These are phyloP conservation scores for Acleris sparsana DNA, from an alignment of 2,888 invertebrate genomes.

Conservation along the genomic window DNA sequence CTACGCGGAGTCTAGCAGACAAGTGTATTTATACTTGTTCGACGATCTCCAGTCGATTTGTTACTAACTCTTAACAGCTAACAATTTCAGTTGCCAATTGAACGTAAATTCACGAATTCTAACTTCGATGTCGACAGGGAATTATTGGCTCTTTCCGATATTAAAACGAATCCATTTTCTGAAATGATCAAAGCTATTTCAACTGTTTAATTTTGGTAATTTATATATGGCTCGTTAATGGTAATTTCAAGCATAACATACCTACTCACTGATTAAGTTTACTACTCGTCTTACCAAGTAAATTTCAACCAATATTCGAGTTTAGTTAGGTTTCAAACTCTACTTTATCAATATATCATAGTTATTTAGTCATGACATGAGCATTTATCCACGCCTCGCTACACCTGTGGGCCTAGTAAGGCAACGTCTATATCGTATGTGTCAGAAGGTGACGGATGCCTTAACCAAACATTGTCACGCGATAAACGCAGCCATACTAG, in stretches of 20 bases:
- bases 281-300: neutral
- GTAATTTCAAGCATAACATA: conserved; percentile 7
- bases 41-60: conserved; percentile 15
- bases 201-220: conserved; percentile 31
- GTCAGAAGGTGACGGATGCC: too few relatives aligned
- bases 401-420: too few relatives aligned
- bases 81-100: conserved; percentile 17
- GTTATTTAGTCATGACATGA: neutral
- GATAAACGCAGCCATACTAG: too few relatives aligned
- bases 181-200: conserved; percentile 50
- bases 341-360: too few relatives aligned
- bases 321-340: too few relatives aligned
- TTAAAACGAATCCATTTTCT: conserved; percentile 24
- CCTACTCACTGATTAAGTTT: conserved; percentile 3
- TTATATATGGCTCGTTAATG: conserved; percentile 12
- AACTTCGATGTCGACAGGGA: conserved; percentile 24
- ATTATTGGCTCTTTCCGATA: conserved; percentile 18
- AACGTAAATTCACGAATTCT: conserved; percentile 22
- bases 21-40: conserved; percentile 9
- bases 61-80: conserved; percentile 23
- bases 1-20: conserved; percentile 5
- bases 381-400: conserved; percentile 1
- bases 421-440: too few relatives aligned
- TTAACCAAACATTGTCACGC: too few relatives aligned
- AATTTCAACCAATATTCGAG: neutral